A percentile compares a stretch with the other conserved stretches of the same genome.
These are phyloP conservation scores for Lypha dubia DNA, from an alignment of 2,888 invertebrate species.

Conservation along the genomic window DNA sequence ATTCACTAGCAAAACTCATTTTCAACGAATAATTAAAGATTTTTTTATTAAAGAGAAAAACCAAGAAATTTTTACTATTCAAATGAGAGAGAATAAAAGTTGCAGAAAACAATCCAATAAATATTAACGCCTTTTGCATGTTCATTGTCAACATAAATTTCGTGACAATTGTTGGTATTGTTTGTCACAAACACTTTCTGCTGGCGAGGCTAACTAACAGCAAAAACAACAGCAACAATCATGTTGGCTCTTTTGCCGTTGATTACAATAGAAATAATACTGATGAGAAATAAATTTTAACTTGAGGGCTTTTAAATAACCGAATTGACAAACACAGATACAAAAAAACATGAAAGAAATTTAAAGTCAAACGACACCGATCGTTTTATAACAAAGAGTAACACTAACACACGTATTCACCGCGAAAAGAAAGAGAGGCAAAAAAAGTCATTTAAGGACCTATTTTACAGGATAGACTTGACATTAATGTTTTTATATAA, in stretches of 20 bases:
- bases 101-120: conserved; percentile 16
- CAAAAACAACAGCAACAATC: conserved; percentile 22
- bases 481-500: too few relatives aligned
- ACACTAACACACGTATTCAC: too few relatives aligned
- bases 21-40: conserved; percentile 6
- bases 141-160: conserved; percentile 60
- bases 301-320: not conserved
- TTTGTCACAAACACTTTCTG: conserved; percentile 50
- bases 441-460: too few relatives aligned
- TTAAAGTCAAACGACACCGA: not conserved
- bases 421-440: too few relatives aligned
- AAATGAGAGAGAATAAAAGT: not conserved
- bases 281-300: conserved; percentile 30
- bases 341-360: not conserved
- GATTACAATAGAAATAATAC: conserved; percentile 33
- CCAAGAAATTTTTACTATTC: not conserved
- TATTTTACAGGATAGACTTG: too few relatives aligned
- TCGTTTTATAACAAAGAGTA: not conserved
- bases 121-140: conserved; percentile 67
- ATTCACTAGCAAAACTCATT: not conserved
- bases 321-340: not conserved
- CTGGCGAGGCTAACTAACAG: conserved; percentile 25
- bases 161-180: conserved; percentile 58
- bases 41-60: conserved; percentile 9
- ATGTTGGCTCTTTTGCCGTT: conserved; percentile 27